A percentile compares a stretch with the other conserved stretches of the same genome.
Evolutionary conservation across 2,888 invertebrate species (phyloP).

Genomic region (Blastobasis adustella): DNA sequence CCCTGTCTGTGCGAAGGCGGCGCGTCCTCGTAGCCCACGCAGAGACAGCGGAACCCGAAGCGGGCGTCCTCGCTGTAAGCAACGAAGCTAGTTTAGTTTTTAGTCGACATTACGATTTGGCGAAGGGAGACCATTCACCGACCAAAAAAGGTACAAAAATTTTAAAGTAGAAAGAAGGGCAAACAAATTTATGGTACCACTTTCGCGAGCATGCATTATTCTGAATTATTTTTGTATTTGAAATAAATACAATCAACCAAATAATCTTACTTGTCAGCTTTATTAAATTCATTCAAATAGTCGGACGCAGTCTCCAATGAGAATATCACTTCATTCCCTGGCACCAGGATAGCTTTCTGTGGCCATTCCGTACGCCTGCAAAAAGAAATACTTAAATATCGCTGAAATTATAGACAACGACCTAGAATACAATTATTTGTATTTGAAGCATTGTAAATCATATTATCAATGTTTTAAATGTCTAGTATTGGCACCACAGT

Average conservation of each 20-base stretch:
- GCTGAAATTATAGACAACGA: no score
- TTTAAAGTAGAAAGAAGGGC: no score
- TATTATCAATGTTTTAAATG: no score
- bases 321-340: constrained; percentile 95
- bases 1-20: constrained; percentile 60
- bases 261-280: constrained; percentile 35
- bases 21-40: constrained; percentile 88
- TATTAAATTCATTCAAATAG: constrained; percentile 92
- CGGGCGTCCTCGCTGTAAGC: constrained; percentile 47
- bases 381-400: not conserved
- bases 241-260: not conserved
- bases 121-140: no score
- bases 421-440: no score
- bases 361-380: constrained; percentile 85
- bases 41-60: constrained; percentile 84
- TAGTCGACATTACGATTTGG: no score
- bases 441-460: no score
- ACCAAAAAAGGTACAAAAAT: no score
- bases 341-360: constrained; percentile 87
- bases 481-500: no score
- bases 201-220: no score
- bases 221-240: no score
- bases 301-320: constrained; percentile 96
- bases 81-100: not conserved
- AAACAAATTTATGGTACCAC: no score